These are phyloP conservation scores for Mya arenaria DNA, from an alignment of 1,140 invertebrate genomes.

Conservation along the genomic window DNA sequence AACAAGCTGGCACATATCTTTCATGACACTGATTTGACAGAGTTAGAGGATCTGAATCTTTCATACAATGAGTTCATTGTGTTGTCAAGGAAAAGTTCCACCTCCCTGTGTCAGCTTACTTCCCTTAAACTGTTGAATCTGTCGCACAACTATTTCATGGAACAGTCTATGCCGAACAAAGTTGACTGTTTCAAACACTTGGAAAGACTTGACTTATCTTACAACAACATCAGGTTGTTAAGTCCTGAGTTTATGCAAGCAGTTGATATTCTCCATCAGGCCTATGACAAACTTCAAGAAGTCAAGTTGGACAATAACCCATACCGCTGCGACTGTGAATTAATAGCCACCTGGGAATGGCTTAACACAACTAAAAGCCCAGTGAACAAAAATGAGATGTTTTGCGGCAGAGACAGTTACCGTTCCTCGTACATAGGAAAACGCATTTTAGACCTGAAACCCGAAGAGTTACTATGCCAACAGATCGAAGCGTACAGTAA, in stretches of 20 bases:
- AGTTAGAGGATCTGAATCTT: slow-evolving; percentile 43
- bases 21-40: too few species aligned
- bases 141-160: slow-evolving; percentile 42
- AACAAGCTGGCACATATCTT: too few species aligned
- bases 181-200: slow-evolving; percentile 25
- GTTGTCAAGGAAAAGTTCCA: slow-evolving; percentile 23
- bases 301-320: slow-evolving; percentile 43
- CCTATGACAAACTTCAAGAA: not conserved
- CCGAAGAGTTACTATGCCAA: slow-evolving; percentile 12
- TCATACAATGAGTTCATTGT: slow-evolving; percentile 47
- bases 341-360: slow-evolving; percentile 48
- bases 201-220: slow-evolving; percentile 28
- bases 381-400: slow-evolving; percentile 33
- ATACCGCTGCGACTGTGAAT: slow-evolving; percentile 45
- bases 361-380: slow-evolving; percentile 25
- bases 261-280: not conserved
- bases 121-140: slow-evolving; percentile 44
- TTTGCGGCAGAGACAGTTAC: slow-evolving; percentile 23
- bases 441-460: not conserved
- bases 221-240: slow-evolving; percentile 28
- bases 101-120: slow-evolving; percentile 39
- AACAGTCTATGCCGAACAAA: slow-evolving; percentile 15
- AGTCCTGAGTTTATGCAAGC: slow-evolving; percentile 21
- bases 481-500: too few species aligned
- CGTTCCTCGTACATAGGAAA: slow-evolving; percentile 35